Evolutionary conservation across 1,140 invertebrate species (phyloP).

Genomic region (Latrodectus geometricus): DNA sequence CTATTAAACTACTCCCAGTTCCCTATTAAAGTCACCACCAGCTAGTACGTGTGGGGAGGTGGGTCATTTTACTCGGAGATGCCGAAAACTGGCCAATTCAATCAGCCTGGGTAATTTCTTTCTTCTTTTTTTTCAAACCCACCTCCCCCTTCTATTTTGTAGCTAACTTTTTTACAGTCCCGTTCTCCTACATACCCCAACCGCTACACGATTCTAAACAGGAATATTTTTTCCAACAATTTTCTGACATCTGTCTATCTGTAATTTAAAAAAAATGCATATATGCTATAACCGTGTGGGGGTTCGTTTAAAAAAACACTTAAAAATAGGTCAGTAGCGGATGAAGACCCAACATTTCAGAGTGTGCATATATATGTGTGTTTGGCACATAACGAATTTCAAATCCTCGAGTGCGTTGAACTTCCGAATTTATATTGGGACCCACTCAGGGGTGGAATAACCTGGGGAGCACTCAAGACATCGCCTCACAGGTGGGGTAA

Average conservation of each 20-base stretch:
- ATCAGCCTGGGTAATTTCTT: slow-evolving; percentile 46
- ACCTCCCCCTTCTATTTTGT: slow-evolving; percentile 10
- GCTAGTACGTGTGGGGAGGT: not conserved
- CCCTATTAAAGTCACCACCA: slow-evolving; percentile 39
- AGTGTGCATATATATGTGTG: not conserved
- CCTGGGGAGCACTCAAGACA: slow-evolving; percentile 31
- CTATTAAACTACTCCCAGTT: slow-evolving; percentile 3
- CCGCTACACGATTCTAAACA: slow-evolving; percentile 1
- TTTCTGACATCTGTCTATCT: slow-evolving; percentile 21
- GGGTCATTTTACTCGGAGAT: slow-evolving; percentile 40
- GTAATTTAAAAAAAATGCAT: slow-evolving; percentile 28
- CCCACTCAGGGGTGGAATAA: slow-evolving; percentile 10
- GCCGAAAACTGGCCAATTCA: slow-evolving; percentile 54
- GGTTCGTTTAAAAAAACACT: slow-evolving; percentile 15
- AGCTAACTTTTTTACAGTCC: slow-evolving; percentile 9
- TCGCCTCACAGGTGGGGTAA: slow-evolving; percentile 23
- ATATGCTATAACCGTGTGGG: slow-evolving; percentile 8
- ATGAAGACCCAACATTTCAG: slow-evolving; percentile 37
- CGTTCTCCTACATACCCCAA: not conserved
- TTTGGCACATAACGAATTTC: slow-evolving; percentile 43
- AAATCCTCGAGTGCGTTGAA: slow-evolving; percentile 35
- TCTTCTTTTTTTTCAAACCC: slow-evolving; percentile 10
- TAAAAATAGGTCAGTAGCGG: slow-evolving; percentile 48
- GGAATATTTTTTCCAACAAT: not conserved
- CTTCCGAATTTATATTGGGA: slow-evolving; percentile 8